Percentiles rank a stretch among this genome's conserved stretches.
These are phyloP conservation scores for Periparus ater DNA, from an alignment of 2,797 vertebrate species.

Conservation along the genomic window DNA sequence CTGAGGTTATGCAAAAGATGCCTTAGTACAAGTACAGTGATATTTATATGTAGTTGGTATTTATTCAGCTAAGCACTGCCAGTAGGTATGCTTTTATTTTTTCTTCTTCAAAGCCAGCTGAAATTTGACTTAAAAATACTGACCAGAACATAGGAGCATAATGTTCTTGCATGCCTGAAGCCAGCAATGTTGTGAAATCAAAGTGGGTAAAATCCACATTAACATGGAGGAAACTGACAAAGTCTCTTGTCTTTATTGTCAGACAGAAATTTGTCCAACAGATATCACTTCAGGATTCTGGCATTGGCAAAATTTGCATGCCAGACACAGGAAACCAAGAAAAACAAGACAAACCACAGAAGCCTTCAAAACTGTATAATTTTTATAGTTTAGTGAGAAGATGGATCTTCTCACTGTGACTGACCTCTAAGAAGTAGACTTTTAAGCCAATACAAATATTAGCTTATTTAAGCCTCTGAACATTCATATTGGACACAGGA, in stretches of 20 bases:
- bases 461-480: neutral
- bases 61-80: neutral
- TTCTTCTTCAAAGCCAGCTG: neutral
- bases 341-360: conserved; percentile 43
- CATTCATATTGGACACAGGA: neutral
- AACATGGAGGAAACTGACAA: neutral
- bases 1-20: neutral
- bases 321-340: conserved; percentile 62
- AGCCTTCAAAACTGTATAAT: conserved; percentile 13
- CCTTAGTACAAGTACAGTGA: neutral
- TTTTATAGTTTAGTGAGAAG: conserved; percentile 20
- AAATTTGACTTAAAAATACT: neutral
- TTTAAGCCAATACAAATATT: conserved; percentile 51
- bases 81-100: neutral
- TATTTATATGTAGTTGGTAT: neutral
- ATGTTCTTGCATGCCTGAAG: neutral
- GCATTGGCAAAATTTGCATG: neutral
- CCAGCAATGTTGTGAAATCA: neutral
- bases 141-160: neutral
- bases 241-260: neutral
- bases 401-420: conserved; percentile 19
- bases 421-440: conserved; percentile 18
- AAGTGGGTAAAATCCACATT: neutral
- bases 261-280: neutral
- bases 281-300: neutral